A percentile compares a stretch with the other conserved stretches of the same genome.
These are phyloP conservation scores for Pocillopora damicornis DNA, from an alignment of 64 coral and sea anemone genomes.

Conservation along the genomic window DNA sequence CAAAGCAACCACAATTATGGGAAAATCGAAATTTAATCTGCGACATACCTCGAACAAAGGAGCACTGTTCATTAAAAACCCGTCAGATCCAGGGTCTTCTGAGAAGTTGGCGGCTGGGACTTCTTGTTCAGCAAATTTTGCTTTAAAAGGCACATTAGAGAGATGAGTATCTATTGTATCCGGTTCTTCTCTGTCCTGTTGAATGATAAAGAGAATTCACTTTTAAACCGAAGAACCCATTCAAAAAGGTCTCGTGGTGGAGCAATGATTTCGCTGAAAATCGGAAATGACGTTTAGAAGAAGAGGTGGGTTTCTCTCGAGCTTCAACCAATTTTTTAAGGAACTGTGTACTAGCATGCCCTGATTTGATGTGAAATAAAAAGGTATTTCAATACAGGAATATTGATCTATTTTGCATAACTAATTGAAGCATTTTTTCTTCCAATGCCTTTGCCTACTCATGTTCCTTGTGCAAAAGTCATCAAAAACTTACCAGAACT, in stretches of 20 bases:
- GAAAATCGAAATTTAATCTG: neutral
- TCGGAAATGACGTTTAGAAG: too few species aligned
- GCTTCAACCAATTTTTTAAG: too few species aligned
- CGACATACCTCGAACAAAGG: conserved; percentile 85
- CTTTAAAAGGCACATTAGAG: conserved; percentile 64
- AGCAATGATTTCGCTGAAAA: too few species aligned
- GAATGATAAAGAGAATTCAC: neutral
- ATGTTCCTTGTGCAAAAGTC: neutral
- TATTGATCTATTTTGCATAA: too few species aligned
- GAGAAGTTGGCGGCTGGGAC: conserved; percentile 46
- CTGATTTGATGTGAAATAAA: too few species aligned
- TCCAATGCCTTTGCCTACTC: too few species aligned
- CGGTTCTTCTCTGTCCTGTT: conserved; percentile 73
- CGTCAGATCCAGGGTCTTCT: conserved; percentile 67
- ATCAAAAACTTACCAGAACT: conserved; percentile 68
- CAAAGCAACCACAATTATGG: neutral
- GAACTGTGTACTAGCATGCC: too few species aligned
- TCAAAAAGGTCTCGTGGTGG: neutral
- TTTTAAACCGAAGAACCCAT: neutral
- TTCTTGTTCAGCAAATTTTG: conserved; percentile 80
- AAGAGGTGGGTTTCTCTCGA: too few species aligned
- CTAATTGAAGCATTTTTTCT: too few species aligned
- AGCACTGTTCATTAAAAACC: conserved; percentile 75
- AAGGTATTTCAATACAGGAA: too few species aligned
- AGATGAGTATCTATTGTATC: conserved; percentile 55